These are phyloP conservation scores for Semaprochilodus insignis DNA, from an alignment of 2,797 vertebrate species.

Conservation along the genomic window DNA sequence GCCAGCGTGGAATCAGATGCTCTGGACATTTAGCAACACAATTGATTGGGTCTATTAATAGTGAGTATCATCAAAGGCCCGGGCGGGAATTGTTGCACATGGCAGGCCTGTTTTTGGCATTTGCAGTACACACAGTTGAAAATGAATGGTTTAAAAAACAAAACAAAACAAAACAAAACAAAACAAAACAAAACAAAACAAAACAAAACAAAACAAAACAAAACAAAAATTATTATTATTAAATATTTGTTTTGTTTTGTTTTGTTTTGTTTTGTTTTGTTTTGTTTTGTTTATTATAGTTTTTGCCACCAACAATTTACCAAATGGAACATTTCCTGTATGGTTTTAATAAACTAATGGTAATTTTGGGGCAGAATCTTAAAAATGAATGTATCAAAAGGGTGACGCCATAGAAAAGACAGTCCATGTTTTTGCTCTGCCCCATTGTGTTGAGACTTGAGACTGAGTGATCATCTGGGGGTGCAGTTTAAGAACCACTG, in stretches of 20 bases:
- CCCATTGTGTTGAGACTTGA: no score
- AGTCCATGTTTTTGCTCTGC: no score
- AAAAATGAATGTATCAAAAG: background rate
- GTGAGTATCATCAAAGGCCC: conserved; percentile 30
- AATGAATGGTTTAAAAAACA: background rate
- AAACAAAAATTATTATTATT: no score
- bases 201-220: no score
- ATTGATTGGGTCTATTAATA: conserved; percentile 55
- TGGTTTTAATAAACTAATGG: background rate
- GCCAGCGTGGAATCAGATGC: conserved; percentile 30
- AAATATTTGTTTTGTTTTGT: no score
- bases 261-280: no score
- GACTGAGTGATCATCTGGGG: no score
- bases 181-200: no score
- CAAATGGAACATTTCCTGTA: background rate
- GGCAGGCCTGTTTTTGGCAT: background rate
- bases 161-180: no score
- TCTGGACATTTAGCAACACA: conserved; percentile 41
- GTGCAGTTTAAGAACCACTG: no score
- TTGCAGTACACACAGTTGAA: background rate
- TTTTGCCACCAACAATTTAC: background rate
- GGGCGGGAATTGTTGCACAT: conserved; percentile 30
- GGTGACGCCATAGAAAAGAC: no score
- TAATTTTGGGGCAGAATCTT: background rate
- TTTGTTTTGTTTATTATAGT: no score